Conservation (phyloP, 2,113 vertebrate genomes). For the Muntiacus reevesi region DNA sequence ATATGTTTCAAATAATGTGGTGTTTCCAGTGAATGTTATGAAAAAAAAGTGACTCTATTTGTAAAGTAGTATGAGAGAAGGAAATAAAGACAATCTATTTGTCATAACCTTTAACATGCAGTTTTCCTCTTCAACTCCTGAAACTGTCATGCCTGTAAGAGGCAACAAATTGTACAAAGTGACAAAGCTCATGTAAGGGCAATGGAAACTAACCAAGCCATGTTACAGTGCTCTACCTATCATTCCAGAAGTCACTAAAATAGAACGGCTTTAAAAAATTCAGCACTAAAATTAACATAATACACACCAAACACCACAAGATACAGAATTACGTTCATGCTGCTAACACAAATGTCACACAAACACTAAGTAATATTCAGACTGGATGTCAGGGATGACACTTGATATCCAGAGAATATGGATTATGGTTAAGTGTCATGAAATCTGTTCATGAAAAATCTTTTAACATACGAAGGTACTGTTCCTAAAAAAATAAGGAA, state of each 20-base stretch:
- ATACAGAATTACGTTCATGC: neutral
- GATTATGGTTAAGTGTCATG: neutral
- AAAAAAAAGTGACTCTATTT: neutral
- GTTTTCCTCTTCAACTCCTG: neutral
- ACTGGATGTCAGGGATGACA: neutral
- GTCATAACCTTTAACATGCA: neutral
- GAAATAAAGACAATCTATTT: neutral
- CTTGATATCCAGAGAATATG: neutral
- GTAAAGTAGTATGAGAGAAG: neutral
- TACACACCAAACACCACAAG: neutral
- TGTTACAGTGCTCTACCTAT: neutral
- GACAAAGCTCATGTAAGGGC: neutral
- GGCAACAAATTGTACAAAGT: neutral
- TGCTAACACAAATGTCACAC: neutral
- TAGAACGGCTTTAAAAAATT: neutral
- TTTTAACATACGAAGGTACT: neutral
- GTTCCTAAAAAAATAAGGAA: neutral
- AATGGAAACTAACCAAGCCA: neutral
- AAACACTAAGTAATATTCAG: neutral
- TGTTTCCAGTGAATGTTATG: neutral
- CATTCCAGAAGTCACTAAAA: neutral
- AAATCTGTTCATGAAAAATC: neutral
- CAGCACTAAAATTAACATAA: neutral
- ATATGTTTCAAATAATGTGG: constrained; percentile 11
- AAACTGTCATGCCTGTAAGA: neutral